Conservation (phyloP, 2,797 vertebrate genomes). For the Lateolabrax maculatus region DNA sequence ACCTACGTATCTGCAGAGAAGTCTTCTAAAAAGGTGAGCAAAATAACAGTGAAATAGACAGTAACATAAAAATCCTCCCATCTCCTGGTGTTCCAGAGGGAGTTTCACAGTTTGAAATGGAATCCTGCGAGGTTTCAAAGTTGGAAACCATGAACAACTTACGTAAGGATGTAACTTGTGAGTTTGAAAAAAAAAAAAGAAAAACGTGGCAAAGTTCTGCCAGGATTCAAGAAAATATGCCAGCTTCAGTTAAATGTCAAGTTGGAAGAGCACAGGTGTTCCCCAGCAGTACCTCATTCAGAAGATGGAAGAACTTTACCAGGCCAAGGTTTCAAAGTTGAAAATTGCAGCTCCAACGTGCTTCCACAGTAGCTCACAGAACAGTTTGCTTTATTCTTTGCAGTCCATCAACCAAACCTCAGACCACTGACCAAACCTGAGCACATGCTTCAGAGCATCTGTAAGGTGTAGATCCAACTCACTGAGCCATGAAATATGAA, state of each 20-base stretch:
- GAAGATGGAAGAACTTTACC: neutral
- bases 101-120: slow-evolving; percentile 8
- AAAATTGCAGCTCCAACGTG: neutral
- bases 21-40: neutral
- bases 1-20: neutral
- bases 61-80: neutral
- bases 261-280: neutral
- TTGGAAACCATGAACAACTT: slow-evolving; percentile 6
- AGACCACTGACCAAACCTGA: neutral
- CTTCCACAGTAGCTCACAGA: neutral
- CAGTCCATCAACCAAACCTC: neutral
- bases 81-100: neutral
- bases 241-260: slow-evolving; percentile 10
- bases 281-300: neutral
- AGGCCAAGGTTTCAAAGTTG: neutral
- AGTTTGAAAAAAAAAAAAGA: neutral
- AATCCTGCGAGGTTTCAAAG: neutral
- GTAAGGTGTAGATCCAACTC: slow-evolving; percentile 15
- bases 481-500: slow-evolving; percentile 29
- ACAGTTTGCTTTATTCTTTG: slow-evolving; percentile 10
- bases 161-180: neutral
- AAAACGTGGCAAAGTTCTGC: neutral
- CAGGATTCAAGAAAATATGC: neutral
- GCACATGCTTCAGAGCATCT: slow-evolving; percentile 19
- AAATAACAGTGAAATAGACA: slow-evolving; percentile 17